Evolutionary conservation across 2,797 vertebrate genomes (phyloP).

Genomic region (Pipistrellus pygmaeus): DNA sequence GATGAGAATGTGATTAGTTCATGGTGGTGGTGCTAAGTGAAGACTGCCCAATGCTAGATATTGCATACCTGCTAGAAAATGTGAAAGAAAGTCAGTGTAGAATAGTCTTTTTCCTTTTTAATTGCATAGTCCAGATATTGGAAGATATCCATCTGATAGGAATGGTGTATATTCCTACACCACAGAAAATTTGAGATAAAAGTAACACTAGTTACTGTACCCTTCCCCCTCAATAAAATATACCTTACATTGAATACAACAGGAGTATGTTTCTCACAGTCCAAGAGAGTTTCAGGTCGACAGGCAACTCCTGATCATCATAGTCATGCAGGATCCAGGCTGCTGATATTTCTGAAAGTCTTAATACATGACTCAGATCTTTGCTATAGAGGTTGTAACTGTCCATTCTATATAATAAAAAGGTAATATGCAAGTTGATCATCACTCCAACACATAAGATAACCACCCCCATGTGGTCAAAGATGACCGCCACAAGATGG

Average conservation of each 20-base stretch:
- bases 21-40: background rate
- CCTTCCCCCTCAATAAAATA: background rate
- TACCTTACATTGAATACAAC: background rate
- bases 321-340: background rate
- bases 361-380: background rate
- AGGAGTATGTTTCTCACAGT: background rate
- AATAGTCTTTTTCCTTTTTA: background rate
- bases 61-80: background rate
- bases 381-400: background rate
- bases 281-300: background rate
- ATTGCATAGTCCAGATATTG: background rate
- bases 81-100: background rate
- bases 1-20: background rate
- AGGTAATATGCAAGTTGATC: no score
- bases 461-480: no score
- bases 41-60: background rate
- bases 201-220: background rate
- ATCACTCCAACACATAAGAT: no score
- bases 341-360: background rate
- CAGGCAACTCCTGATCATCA: background rate
- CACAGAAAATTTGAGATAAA: constrained; percentile 2
- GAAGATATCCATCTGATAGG: background rate
- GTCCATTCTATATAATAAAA: background rate
- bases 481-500: no score
- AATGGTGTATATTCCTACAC: background rate